Conservation (phyloP, 2,888 invertebrate genomes). For the Patella ulyssiponensis region DNA sequence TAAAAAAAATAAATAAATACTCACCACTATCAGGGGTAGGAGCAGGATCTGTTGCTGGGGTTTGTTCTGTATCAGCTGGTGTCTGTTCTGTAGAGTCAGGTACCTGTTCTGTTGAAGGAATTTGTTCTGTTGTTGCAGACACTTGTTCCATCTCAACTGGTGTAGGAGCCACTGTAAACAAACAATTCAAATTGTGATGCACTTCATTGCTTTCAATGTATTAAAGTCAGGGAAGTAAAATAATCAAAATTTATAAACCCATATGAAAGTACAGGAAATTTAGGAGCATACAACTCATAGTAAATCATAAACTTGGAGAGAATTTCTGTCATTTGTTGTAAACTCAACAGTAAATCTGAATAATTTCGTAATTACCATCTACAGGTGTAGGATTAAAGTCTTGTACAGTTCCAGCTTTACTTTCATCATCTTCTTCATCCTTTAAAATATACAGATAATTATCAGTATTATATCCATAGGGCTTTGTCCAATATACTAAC, state of each 20-base stretch:
- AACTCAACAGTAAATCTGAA: too few relatives aligned
- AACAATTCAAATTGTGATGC: too few relatives aligned
- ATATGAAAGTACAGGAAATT: too few relatives aligned
- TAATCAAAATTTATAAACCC: too few relatives aligned
- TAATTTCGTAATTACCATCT: not conserved
- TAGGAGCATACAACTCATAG: too few relatives aligned
- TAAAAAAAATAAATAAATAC: too few relatives aligned
- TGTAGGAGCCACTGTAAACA: not conserved
- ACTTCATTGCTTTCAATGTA: too few relatives aligned
- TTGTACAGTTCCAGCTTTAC: not conserved
- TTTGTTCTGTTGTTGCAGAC: not conserved
- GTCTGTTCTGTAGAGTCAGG: slow-evolving; percentile 13
- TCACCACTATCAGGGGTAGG: slow-evolving; percentile 12
- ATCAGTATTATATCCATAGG: not conserved
- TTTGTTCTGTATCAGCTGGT: slow-evolving; percentile 6
- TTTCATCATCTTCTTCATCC: slow-evolving; percentile 9
- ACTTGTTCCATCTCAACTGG: slow-evolving; percentile 16
- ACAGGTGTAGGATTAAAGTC: slow-evolving; percentile 1
- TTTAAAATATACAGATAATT: not conserved
- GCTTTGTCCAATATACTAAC: too few relatives aligned
- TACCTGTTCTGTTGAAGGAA: slow-evolving; percentile 12
- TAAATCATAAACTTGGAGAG: too few relatives aligned
- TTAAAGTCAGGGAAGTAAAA: too few relatives aligned
- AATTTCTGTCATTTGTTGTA: too few relatives aligned
- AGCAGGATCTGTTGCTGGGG: not conserved